Percentiles rank a stretch among this genome's conserved stretches.
phyloP scores from a whole-genome alignment of 2,113 vertebrate genomes.

The Girardinichthys multiradiatus region DNA sequence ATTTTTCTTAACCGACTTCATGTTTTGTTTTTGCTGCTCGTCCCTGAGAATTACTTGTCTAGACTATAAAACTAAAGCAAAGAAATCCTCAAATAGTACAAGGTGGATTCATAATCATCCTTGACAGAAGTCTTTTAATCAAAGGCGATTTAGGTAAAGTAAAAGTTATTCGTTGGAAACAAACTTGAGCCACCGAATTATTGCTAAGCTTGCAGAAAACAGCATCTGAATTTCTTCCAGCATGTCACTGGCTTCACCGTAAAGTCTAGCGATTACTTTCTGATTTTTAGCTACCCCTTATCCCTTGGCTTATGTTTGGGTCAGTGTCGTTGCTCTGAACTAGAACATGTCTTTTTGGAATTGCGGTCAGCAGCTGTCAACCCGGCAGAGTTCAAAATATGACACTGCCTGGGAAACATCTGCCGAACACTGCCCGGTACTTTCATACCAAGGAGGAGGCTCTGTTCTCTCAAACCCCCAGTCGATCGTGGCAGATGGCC shows the following conservation, averaged over 20 bases:
- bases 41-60: too few species aligned
- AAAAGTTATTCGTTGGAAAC: slow-evolving; percentile 5
- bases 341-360: slow-evolving; percentile 73
- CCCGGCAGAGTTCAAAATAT: slow-evolving; percentile 55
- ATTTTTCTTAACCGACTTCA: background rate
- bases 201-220: slow-evolving; percentile 23
- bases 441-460: slow-evolving; percentile 38
- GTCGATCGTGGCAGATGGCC: too few species aligned
- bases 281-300: slow-evolving; percentile 48
- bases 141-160: slow-evolving; percentile 14
- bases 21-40: background rate
- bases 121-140: slow-evolving; percentile 28
- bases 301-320: slow-evolving; percentile 71
- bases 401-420: slow-evolving; percentile 71
- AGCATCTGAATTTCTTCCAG: slow-evolving; percentile 27
- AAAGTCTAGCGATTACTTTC: slow-evolving; percentile 45
- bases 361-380: slow-evolving; percentile 78
- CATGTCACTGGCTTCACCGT: slow-evolving; percentile 6
- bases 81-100: background rate
- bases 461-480: too few species aligned
- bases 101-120: slow-evolving; percentile 3
- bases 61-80: too few species aligned
- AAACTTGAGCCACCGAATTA: slow-evolving; percentile 41
- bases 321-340: slow-evolving; percentile 58
- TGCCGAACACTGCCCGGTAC: slow-evolving; percentile 47